Evolutionary conservation across 2,113 vertebrate genomes (phyloP).

Genomic region (Nycticorax nycticorax): DNA sequence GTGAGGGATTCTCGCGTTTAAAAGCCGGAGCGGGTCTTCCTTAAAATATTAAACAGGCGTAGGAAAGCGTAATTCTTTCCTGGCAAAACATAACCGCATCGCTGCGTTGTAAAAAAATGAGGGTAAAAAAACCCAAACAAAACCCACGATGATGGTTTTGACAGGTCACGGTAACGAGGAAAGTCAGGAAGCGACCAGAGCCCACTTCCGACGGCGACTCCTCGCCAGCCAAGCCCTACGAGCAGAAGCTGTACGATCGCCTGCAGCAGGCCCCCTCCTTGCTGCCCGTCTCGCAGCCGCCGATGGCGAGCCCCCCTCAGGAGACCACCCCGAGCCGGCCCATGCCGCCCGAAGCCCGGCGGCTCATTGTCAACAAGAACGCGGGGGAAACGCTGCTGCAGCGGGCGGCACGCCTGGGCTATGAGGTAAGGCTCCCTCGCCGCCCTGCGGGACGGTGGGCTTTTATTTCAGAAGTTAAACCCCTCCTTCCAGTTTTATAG

Average conservation of each 20-base stretch:
- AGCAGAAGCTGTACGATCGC: slow-evolving; percentile 70
- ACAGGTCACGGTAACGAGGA: slow-evolving; percentile 75
- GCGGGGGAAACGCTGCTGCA: slow-evolving; percentile 96
- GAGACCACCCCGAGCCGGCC: slow-evolving; percentile 85
- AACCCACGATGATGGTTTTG: not conserved
- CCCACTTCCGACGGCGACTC: slow-evolving; percentile 75
- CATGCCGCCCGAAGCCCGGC: slow-evolving; percentile 92
- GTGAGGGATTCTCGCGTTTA: not conserved
- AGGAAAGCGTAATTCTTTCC: not conserved
- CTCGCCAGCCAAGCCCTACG: slow-evolving; percentile 70
- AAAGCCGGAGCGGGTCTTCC: not conserved
- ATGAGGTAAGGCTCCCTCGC: slow-evolving; percentile 82
- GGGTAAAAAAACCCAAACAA: not conserved
- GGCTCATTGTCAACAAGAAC: slow-evolving; percentile 98
- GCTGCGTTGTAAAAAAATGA: not conserved
- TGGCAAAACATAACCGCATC: not conserved
- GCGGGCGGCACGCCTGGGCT: slow-evolving; percentile 92
- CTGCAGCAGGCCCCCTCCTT: slow-evolving; percentile 70
- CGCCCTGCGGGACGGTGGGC: fast-evolving
- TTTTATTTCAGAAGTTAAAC: not conserved
- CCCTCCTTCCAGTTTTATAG: not conserved
- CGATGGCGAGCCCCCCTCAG: slow-evolving; percentile 54
- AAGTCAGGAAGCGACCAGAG: slow-evolving; percentile 77
- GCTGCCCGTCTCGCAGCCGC: slow-evolving; percentile 70
- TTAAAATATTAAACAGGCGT: not conserved